Percentiles rank a stretch among this genome's conserved stretches.
Evolutionary conservation across 2,113 vertebrate genomes (phyloP).

Genomic region (Leptosomus discolor): DNA sequence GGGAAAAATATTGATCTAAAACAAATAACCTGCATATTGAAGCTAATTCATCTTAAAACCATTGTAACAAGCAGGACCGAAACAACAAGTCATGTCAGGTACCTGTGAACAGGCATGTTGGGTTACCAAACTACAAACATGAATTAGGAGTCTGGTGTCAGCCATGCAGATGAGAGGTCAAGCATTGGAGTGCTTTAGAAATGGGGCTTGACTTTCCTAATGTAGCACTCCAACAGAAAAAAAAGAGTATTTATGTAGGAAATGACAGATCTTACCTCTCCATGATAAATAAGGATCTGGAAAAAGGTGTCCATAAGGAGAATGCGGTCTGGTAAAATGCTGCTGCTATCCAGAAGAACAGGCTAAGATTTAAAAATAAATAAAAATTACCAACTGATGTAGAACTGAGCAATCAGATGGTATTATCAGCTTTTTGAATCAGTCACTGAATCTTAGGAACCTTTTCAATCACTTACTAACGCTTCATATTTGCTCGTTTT

Average conservation of each 20-base stretch:
- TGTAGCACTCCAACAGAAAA: neutral
- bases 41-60: neutral
- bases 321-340: constrained; percentile 95
- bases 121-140: neutral
- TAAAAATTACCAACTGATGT: neutral
- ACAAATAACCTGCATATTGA: neutral
- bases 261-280: constrained; percentile 82
- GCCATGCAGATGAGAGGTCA: neutral
- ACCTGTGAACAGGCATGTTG: neutral
- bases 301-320: constrained; percentile 99
- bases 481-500: neutral
- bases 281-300: constrained; percentile 97
- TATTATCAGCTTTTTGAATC: neutral
- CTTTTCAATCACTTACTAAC: neutral
- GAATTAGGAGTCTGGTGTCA: neutral
- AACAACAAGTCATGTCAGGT: neutral
- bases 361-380: constrained; percentile 75
- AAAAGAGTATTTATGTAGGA: neutral
- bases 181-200: neutral
- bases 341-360: constrained; percentile 95
- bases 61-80: neutral
- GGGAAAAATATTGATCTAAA: neutral
- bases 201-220: neutral
- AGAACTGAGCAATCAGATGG: neutral
- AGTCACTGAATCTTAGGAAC: neutral